A percentile compares a stretch with the other conserved stretches of the same genome.
These are phyloP conservation scores for Cerastis leucographa DNA, from an alignment of 2,888 invertebrate genomes.

Conservation along the genomic window DNA sequence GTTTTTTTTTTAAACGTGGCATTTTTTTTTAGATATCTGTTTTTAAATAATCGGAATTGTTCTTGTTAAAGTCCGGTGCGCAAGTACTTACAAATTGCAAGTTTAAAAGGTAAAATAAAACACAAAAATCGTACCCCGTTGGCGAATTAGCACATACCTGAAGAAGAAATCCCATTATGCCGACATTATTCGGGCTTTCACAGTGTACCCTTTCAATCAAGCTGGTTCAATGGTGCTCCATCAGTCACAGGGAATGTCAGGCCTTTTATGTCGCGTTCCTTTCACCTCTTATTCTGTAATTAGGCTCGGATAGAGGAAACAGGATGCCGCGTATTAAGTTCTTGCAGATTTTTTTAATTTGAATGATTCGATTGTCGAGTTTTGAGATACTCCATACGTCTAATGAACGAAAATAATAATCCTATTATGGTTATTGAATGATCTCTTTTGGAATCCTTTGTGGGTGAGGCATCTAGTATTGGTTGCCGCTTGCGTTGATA, in stretches of 20 bases:
- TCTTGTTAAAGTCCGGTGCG: neutral
- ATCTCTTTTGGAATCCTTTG: slow-evolving; percentile 10
- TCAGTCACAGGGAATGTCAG: slow-evolving; percentile 80
- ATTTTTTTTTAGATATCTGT: neutral
- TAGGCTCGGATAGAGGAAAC: slow-evolving; percentile 83
- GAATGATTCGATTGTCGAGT: slow-evolving; percentile 37
- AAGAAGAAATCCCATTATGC: slow-evolving; percentile 79
- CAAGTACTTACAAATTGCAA: slow-evolving; percentile 33
- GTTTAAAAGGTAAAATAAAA: slow-evolving; percentile 48
- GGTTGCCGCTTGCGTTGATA: neutral
- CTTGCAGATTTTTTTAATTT: slow-evolving; percentile 72
- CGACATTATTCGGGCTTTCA: slow-evolving; percentile 73
- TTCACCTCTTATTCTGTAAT: slow-evolving; percentile 80
- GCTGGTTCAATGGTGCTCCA: slow-evolving; percentile 83
- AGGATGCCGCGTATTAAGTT: slow-evolving; percentile 80
- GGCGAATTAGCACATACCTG: slow-evolving; percentile 77
- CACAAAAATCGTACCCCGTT: slow-evolving; percentile 48
- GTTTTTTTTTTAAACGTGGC: too few species aligned
- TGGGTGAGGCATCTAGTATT: neutral
- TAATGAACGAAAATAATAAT: too few species aligned
- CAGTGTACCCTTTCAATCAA: slow-evolving; percentile 85
- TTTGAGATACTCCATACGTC: slow-evolving; percentile 44
- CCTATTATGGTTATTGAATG: slow-evolving; percentile 37
- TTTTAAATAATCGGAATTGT: slow-evolving; percentile 1
- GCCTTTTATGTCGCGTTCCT: slow-evolving; percentile 79